Conservation (phyloP, 2,797 vertebrate genomes). For the Epinephelus coioides region DNA sequence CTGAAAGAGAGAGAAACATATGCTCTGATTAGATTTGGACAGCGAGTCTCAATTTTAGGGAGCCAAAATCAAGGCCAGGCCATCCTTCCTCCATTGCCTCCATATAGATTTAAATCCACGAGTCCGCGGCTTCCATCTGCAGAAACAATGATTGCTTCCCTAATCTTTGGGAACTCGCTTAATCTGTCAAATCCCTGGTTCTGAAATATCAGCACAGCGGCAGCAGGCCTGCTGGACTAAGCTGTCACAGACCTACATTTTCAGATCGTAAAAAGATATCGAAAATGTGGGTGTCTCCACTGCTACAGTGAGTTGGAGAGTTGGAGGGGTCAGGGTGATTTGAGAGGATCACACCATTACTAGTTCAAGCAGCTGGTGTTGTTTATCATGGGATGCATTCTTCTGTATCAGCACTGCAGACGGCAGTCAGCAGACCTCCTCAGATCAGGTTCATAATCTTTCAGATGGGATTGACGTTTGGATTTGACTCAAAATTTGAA, state of each 20-base stretch:
- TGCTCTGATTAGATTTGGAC: slow-evolving; percentile 58
- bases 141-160: slow-evolving; percentile 83
- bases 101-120: slow-evolving; percentile 72
- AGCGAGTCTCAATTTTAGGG: slow-evolving; percentile 41
- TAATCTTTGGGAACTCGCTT: slow-evolving; percentile 83
- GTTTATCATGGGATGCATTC: not conserved
- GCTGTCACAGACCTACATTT: slow-evolving; percentile 79
- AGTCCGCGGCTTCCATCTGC: slow-evolving; percentile 68
- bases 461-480: not conserved
- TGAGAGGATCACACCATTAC: slow-evolving; percentile 2
- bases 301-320: slow-evolving; percentile 1
- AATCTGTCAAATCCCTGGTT: slow-evolving; percentile 83
- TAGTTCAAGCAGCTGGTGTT: not conserved
- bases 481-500: slow-evolving; percentile 15
- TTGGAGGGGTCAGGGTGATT: not conserved
- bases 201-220: slow-evolving; percentile 74
- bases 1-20: slow-evolving; percentile 42
- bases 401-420: not conserved
- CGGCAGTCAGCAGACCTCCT: not conserved
- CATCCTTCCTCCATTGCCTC: slow-evolving; percentile 24
- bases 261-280: slow-evolving; percentile 64
- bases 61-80: slow-evolving; percentile 57
- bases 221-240: slow-evolving; percentile 73
- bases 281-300: slow-evolving; percentile 34
- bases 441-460: slow-evolving; percentile 36